These are phyloP conservation scores for Dendroctonus ponderosae DNA, from an alignment of 1,140 invertebrate species.

Conservation along the genomic window DNA sequence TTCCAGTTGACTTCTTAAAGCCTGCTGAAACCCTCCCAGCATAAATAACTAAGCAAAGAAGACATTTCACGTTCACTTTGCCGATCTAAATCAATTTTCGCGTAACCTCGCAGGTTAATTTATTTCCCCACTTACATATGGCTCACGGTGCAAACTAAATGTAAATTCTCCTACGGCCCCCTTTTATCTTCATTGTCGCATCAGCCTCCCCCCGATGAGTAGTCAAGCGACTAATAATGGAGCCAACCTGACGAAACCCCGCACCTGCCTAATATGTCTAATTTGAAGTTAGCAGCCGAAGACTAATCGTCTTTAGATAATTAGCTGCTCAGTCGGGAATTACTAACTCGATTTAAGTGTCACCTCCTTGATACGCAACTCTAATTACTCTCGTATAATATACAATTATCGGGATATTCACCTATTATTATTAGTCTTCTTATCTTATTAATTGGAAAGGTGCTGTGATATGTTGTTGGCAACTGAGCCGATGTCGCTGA, in stretches of 20 bases:
- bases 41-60: no score
- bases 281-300: constrained; percentile 20
- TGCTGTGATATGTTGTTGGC: no score
- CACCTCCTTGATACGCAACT: constrained; percentile 14
- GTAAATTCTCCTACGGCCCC: background rate
- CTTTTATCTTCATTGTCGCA: constrained; percentile 1
- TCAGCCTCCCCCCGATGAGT: background rate
- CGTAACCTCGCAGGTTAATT: background rate
- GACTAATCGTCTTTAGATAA: constrained; percentile 25
- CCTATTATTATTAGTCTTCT: background rate
- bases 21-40: no score
- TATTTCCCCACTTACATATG: constrained; percentile 3
- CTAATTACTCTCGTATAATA: constrained; percentile 5
- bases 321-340: constrained; percentile 18
- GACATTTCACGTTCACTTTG: no score
- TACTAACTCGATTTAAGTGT: constrained; percentile 18
- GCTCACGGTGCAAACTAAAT: constrained; percentile 1
- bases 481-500: no score
- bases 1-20: no score
- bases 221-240: constrained; percentile 1
- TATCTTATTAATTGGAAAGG: no score
- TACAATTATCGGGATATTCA: constrained; percentile 9
- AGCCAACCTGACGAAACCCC: constrained; percentile 4
- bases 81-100: background rate
- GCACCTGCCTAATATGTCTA: constrained; percentile 11